Evolutionary conservation across 2,113 vertebrate species (phyloP).

Genomic region (Etheostoma spectabile): DNA sequence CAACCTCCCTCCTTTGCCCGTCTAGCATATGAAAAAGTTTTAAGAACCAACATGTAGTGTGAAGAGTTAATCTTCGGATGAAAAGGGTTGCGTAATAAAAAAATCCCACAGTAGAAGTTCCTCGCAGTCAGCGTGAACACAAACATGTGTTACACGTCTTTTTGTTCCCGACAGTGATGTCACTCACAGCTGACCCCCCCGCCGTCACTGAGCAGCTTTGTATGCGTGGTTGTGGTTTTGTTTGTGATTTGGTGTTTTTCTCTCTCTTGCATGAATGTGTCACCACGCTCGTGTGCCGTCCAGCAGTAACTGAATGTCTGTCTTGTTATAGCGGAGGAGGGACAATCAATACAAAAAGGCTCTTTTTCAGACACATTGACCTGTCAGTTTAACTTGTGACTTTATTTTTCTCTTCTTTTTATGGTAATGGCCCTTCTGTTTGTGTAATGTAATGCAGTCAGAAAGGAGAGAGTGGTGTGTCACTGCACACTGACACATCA

Average conservation of each 20-base stretch:
- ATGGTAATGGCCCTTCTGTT: not conserved
- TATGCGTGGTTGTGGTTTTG: not conserved
- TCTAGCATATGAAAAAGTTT: no score
- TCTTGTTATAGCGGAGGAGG: not conserved
- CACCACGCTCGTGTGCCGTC: not conserved
- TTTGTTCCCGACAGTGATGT: constrained; percentile 23
- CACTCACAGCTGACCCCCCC: constrained; percentile 45
- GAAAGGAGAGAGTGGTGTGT: constrained; percentile 2
- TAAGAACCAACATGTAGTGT: not conserved
- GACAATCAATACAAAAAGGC: constrained; percentile 21
- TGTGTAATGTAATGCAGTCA: not conserved
- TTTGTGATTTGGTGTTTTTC: not conserved
- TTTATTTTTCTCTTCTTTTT: not conserved
- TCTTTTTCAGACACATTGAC: constrained; percentile 9
- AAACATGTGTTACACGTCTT: constrained; percentile 27
- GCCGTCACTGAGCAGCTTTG: constrained; percentile 30
- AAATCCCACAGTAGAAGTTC: not conserved
- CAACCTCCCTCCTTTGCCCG: not conserved
- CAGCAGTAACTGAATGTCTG: constrained; percentile 10
- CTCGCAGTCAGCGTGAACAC: constrained; percentile 9
- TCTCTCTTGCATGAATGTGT: constrained; percentile 14
- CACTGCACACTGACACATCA: constrained; percentile 1
- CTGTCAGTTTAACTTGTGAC: not conserved
- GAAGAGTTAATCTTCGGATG: not conserved
- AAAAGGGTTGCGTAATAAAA: constrained; percentile 9